Evolutionary conservation across 1,140 invertebrate species (phyloP).

Genomic region (Calephelis virginiensis): DNA sequence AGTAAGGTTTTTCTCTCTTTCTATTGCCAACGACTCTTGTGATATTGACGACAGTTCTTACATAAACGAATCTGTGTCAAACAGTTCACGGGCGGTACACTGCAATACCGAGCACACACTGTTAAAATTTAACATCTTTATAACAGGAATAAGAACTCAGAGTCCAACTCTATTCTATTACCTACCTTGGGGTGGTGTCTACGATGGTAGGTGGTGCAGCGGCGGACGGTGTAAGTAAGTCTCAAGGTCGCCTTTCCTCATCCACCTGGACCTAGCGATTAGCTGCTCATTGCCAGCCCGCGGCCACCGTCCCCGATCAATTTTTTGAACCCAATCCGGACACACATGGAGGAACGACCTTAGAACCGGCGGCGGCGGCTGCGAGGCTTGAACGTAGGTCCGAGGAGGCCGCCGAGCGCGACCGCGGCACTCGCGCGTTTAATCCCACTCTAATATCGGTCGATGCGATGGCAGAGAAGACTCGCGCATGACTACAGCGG

Average conservation of each 20-base stretch:
- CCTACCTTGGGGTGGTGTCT: conserved; percentile 43
- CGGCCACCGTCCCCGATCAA: conserved; percentile 47
- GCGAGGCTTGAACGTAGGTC: conserved; percentile 42
- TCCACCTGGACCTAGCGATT: conserved; percentile 46
- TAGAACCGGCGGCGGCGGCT: conserved; percentile 45
- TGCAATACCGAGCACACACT: conserved; percentile 39
- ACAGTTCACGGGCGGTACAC: conserved; percentile 40
- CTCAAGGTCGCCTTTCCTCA: conserved; percentile 42
- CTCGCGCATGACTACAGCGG: conserved; percentile 62
- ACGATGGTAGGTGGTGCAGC: conserved; percentile 34
- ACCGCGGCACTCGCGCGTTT: conserved; percentile 64
- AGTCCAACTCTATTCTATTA: conserved; percentile 9
- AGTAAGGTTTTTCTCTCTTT: conserved; percentile 41
- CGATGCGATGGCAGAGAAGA: conserved; percentile 53
- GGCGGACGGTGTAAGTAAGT: conserved; percentile 34
- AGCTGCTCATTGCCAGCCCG: conserved; percentile 51
- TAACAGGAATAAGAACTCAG: background rate
- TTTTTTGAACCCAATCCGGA: conserved; percentile 42
- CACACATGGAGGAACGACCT: conserved; percentile 50
- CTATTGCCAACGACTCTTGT: conserved; percentile 44
- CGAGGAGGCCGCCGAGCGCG: conserved; percentile 53
- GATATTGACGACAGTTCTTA: conserved; percentile 55
- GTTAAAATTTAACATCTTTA: background rate
- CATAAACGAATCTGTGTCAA: conserved; percentile 59
- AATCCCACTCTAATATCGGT: conserved; percentile 53